These are phyloP conservation scores for Microplitis mediator DNA, from an alignment of 1,140 invertebrate genomes.

Conservation along the genomic window DNA sequence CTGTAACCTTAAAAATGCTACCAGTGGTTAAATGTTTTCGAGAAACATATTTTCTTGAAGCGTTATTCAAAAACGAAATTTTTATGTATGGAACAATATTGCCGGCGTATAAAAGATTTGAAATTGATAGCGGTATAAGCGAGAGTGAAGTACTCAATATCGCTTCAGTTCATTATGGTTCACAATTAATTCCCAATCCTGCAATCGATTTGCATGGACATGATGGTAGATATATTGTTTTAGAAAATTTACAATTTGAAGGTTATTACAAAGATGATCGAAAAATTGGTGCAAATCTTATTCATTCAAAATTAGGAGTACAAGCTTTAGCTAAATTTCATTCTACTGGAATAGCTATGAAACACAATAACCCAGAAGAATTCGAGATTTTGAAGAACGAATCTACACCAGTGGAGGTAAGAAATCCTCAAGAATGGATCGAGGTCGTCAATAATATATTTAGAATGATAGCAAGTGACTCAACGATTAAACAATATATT, in stretches of 20 bases:
- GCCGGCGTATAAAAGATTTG: conserved; percentile 45
- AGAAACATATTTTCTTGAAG: conserved; percentile 40
- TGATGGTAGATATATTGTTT: conserved; percentile 64
- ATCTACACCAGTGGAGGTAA: conserved; percentile 34
- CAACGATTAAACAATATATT: conserved; percentile 37
- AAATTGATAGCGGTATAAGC: conserved; percentile 52
- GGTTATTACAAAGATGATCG: conserved; percentile 63
- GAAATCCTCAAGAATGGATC: conserved; percentile 13
- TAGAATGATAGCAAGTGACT: conserved; percentile 42
- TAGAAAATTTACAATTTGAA: conserved; percentile 64
- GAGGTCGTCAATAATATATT: conserved; percentile 30
- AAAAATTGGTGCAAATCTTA: conserved; percentile 58
- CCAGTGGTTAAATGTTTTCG: conserved; percentile 50
- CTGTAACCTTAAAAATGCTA: conserved; percentile 58
- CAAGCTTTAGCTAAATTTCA: conserved; percentile 65
- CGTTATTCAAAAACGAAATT: conserved; percentile 57
- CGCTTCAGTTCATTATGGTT: conserved; percentile 64
- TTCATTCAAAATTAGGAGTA: conserved; percentile 59
- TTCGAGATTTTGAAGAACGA: conserved; percentile 56
- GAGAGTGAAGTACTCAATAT: conserved; percentile 55
- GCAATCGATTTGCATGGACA: conserved; percentile 42
- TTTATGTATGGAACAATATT: conserved; percentile 50
- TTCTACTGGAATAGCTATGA: conserved; percentile 64
- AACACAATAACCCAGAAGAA: conserved; percentile 59
- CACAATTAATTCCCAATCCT: conserved; percentile 56